Evolutionary conservation across 2,113 vertebrate species (phyloP).

Genomic region (Crocuta crocuta): DNA sequence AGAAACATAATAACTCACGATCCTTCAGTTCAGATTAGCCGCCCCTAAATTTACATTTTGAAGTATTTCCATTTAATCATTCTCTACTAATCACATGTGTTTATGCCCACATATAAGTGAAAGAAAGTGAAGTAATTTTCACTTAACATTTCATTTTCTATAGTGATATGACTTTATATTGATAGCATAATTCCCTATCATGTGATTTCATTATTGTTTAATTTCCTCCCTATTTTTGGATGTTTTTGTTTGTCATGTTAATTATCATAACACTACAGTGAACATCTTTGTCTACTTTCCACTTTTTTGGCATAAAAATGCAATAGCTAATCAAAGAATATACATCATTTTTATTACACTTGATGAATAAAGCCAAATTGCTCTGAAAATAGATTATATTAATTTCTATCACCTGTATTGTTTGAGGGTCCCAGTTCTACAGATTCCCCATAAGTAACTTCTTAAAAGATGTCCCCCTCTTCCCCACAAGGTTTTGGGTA

Average conservation of each 20-base stretch:
- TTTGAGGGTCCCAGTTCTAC: background rate
- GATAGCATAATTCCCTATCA: background rate
- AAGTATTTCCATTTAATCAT: background rate
- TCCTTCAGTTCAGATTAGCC: background rate
- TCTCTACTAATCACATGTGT: background rate
- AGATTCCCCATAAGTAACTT: background rate
- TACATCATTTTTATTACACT: background rate
- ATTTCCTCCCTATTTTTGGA: background rate
- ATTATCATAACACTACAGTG: background rate
- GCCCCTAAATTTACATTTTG: background rate
- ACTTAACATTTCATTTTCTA: background rate
- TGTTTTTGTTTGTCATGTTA: background rate
- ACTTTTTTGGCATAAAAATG: background rate
- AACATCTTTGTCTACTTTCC: background rate
- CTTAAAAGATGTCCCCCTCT: background rate
- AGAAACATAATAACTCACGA: background rate
- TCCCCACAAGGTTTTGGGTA: background rate
- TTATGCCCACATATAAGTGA: background rate
- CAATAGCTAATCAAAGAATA: background rate
- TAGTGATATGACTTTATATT: background rate
- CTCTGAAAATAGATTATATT: background rate
- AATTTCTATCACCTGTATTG: background rate
- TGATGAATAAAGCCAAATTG: background rate
- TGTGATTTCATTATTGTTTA: background rate
- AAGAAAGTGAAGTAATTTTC: background rate